Base-by-base conservation (phyloP, 2,888 invertebrate species). In the Apoda limacodes region DNA sequence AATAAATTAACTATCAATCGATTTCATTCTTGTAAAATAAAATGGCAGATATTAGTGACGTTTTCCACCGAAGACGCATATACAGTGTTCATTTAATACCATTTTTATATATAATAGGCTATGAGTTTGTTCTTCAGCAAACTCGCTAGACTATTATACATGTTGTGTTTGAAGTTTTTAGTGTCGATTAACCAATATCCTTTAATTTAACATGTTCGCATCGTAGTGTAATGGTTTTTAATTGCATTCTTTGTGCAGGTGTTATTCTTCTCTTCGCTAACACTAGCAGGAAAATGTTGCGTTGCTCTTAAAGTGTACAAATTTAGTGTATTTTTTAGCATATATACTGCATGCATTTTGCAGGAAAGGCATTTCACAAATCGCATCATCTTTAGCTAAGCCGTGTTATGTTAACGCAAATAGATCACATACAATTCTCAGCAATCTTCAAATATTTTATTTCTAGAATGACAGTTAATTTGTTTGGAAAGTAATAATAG, bases 201-300 rank as follows among this genome's bases (percentile, higher is more conserved):
- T 50, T 56, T 48, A 49, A 60, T 67, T 53, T 70, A 67, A 64
- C 46, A 5, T 17, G 17, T 71, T 68, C 72, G 76, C 78, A 76
- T 75, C 66, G 75, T 78, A 76, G 76, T 75, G 67, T 71, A 75
- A 55, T 55, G 7, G 5, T 48, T 46, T 56, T 61, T 68, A 64
- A 59, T 60, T 65, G 78, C 78, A 76, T 80, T 76, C 59, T 76
- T 75, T 78, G 78, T 78, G 71, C 75, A 78, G 75, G 75, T 78
- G 67, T 78, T 76, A 70, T 60, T 74, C 71, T 69, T 65, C 76
- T 70, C 69, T 67, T 67, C 68, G 74, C 75, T 78, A 78, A 80
- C 78, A 69, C 63, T 70, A 72, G 80, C 78, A 78, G 72, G 74
- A 76, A 80, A 78, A 78, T 78, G 78, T 78, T 80, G 78, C 78